Evolutionary conservation across 2,113 vertebrate genomes (phyloP).

Genomic region (Rhea americana): DNA sequence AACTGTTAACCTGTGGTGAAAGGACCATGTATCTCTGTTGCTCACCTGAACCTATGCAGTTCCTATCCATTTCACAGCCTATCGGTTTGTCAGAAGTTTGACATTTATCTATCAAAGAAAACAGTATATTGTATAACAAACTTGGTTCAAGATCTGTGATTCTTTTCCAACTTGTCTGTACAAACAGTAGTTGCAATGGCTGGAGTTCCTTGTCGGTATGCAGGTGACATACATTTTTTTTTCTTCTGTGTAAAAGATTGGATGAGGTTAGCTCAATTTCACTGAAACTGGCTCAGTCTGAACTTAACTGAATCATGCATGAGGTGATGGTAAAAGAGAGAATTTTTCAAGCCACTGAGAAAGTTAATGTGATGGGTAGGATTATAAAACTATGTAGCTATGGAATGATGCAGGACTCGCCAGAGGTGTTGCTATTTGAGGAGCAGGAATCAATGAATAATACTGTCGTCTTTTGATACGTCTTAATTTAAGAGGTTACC

Average conservation of each 20-base stretch:
- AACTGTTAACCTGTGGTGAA: not conserved
- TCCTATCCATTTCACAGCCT: not conserved
- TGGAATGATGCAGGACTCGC: not conserved
- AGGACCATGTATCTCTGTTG: not conserved
- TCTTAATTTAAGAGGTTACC: not conserved
- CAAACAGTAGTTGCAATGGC: not conserved
- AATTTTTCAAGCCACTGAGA: not conserved
- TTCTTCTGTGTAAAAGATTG: too few relatives aligned
- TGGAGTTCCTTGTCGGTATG: not conserved
- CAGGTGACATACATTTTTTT: not conserved
- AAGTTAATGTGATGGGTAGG: not conserved
- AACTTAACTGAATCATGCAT: not conserved
- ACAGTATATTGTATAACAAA: not conserved
- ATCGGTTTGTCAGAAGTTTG: not conserved
- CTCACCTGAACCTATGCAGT: not conserved
- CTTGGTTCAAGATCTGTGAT: not conserved
- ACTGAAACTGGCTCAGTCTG: not conserved
- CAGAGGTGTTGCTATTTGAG: not conserved
- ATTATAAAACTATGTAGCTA: not conserved
- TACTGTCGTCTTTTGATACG: not conserved
- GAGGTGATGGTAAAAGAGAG: not conserved
- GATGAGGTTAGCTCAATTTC: too few relatives aligned
- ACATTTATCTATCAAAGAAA: not conserved
- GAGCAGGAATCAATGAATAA: not conserved
- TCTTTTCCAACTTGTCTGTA: not conserved